Base-by-base conservation (phyloP, 2,113 vertebrate genomes). In the Apaloderma vittatum region DNA sequence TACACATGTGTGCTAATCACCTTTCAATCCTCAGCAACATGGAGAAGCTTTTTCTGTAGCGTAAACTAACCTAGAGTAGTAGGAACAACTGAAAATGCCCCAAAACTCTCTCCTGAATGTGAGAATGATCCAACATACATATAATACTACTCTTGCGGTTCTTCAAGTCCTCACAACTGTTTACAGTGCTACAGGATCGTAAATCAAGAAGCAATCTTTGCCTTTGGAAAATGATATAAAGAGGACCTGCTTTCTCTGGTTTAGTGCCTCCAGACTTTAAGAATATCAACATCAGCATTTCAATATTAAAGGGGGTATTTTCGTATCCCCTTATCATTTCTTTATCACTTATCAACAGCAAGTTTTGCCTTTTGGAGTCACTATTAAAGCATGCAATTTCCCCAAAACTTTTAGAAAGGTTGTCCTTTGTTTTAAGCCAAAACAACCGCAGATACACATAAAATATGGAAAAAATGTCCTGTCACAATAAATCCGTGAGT, bases 191-290 rank as follows among this genome's bases (percentile, higher is more conserved):
- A 83, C 71, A 81, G 32, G 24, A 40, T 76, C 34, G 63, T 94
- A 91, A 91, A 95, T 91, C 85, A 96, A 93, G 93, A 96, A 96
- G 68, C 54, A 93, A 88, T 87, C 79, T 94, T 96, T 66, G 37
- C 34, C 36, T 89, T 94, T 67, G 94, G 80, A 95, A 88, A 94
- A 52, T 59, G 24, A 67, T 40, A 34, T 40, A 74, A 66, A 95
- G 96, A 84, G 45, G 49, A 58, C 9, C n/a, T 32, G 45, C 40
- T 70, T 80, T 67, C n/a, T 71, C 59, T 49, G 73, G 46, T 91
- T 79, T 29, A 40, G 40, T 29, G 58, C 86, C 49, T 88, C 16
- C 36, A 73, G 52, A 85, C 36, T n/a, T 58, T 43, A 24, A 24
- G 57, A 57, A 40, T 36, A 96, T 71, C 49, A 58, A 91, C 91